Evolutionary conservation across 2,797 vertebrate genomes (phyloP).

Genomic region (Sebastes wilsoni): DNA sequence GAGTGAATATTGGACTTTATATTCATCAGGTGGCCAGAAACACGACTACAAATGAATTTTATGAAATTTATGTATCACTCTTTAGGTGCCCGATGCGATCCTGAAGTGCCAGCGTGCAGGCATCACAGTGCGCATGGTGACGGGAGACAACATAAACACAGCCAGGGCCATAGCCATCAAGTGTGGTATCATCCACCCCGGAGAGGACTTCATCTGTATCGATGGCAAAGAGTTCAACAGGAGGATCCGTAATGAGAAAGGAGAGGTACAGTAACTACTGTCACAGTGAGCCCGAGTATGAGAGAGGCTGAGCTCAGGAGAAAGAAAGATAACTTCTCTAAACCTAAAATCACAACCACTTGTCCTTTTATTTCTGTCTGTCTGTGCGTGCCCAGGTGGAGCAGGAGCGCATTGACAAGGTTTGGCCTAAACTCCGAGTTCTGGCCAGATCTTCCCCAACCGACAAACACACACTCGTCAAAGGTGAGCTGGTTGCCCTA

Average conservation of each 20-base stretch:
- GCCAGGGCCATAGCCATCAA: constrained; percentile 98
- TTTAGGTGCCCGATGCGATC: constrained; percentile 96
- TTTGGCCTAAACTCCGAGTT: constrained; percentile 93
- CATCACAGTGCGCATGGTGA: constrained; percentile 99
- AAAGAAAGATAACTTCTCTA: neutral
- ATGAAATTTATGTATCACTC: neutral
- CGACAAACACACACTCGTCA: constrained; percentile 93
- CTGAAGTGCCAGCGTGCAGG: constrained; percentile 95
- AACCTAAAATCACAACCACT: constrained; percentile 67
- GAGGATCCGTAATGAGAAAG: constrained; percentile 97
- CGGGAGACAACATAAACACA: constrained; percentile 99
- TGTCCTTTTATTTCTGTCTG: constrained; percentile 63
- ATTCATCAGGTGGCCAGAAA: neutral
- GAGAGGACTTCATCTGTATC: constrained; percentile 97
- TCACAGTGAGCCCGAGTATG: neutral
- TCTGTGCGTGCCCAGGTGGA: constrained; percentile 80
- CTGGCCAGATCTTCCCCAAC: constrained; percentile 93
- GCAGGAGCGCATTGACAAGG: constrained; percentile 93
- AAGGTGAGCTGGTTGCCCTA: constrained; percentile 81
- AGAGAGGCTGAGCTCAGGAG: neutral
- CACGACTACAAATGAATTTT: neutral
- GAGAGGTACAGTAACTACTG: constrained; percentile 84
- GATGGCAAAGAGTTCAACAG: constrained; percentile 99
- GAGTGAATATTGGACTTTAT: neutral
- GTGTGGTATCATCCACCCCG: constrained; percentile 96